phyloP scores from a whole-genome alignment of 2,888 invertebrate species.

The Scaptodrosophila latifasciaeformis region DNA sequence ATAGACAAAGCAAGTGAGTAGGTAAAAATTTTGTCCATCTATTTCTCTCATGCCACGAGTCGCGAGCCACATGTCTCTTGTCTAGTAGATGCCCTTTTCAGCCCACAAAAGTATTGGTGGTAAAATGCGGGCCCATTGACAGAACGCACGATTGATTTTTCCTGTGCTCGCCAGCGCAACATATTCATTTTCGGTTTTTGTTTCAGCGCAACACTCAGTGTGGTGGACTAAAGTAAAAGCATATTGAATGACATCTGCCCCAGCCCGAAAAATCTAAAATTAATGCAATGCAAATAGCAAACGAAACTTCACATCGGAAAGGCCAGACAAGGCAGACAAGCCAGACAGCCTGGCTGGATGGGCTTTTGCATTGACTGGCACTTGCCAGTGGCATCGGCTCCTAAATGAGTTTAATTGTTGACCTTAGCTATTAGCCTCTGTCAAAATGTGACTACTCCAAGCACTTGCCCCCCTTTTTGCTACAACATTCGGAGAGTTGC shows the following conservation, averaged over 20 bases:
- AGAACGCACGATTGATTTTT: conserved; percentile 66
- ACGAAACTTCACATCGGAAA: not conserved
- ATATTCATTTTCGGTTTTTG: conserved; percentile 38
- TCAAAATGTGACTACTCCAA: conserved; percentile 36
- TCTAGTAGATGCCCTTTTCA: not conserved
- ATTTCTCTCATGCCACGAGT: conserved; percentile 4
- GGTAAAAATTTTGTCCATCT: conserved; percentile 40
- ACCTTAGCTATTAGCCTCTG: conserved; percentile 67
- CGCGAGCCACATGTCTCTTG: conserved; percentile 4
- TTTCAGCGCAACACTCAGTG: conserved; percentile 17
- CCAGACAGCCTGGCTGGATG: conserved; percentile 44
- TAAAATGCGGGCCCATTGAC: conserved; percentile 62
- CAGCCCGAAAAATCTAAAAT: conserved; percentile 46
- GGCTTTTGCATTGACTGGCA: not conserved
- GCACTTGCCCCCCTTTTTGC: not conserved
- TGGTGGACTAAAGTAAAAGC: conserved; percentile 32
- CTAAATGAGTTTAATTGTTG: conserved; percentile 65
- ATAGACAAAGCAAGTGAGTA: conserved; percentile 46
- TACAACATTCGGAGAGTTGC: not conserved
- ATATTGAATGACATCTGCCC: conserved; percentile 13
- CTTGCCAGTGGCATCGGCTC: not conserved
- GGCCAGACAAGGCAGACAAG: not conserved
- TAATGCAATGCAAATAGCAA: conserved; percentile 56
- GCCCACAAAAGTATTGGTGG: conserved; percentile 13
- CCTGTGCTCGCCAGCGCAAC: conserved; percentile 38